A percentile compares a stretch with the other conserved stretches of the same genome.
phyloP scores from a whole-genome alignment of 2,888 invertebrate genomes.

The Vannuccia rotundouncinata region DNA sequence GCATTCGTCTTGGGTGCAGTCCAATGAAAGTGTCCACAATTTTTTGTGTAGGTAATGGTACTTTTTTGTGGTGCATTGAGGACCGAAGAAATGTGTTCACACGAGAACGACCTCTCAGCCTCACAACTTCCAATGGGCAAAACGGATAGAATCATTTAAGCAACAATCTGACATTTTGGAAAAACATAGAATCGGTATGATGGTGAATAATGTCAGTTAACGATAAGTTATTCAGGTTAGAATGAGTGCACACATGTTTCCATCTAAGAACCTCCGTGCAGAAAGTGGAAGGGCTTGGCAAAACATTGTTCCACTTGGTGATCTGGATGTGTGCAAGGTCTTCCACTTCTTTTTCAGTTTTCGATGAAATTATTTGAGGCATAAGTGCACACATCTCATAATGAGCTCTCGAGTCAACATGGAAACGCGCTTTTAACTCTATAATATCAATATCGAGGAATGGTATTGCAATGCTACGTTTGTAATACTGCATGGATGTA shows the following conservation, averaged over 20 bases:
- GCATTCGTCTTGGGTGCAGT: too few species aligned
- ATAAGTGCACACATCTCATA: background rate
- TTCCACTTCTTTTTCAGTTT: background rate
- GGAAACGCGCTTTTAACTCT: background rate
- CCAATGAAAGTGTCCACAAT: too few species aligned
- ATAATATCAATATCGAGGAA: background rate
- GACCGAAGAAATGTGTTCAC: too few species aligned
- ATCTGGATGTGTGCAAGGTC: background rate
- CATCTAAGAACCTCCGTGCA: background rate
- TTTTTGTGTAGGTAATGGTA: too few species aligned
- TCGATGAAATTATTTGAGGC: background rate
- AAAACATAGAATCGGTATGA: background rate
- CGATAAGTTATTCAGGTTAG: background rate
- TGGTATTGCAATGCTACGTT: background rate
- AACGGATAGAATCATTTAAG: conserved; percentile 17
- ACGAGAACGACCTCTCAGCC: conserved; percentile 29
- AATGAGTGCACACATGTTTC: background rate
- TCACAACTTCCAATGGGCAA: conserved; percentile 30
- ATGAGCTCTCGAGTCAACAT: background rate
- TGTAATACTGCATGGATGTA: background rate
- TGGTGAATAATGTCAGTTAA: background rate
- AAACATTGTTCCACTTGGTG: background rate
- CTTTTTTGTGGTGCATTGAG: too few species aligned
- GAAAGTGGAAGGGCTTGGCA: background rate
- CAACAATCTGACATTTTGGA: background rate